Base-by-base conservation (phyloP, 1,140 invertebrate genomes). In the Armadillidium nasatum region DNA sequence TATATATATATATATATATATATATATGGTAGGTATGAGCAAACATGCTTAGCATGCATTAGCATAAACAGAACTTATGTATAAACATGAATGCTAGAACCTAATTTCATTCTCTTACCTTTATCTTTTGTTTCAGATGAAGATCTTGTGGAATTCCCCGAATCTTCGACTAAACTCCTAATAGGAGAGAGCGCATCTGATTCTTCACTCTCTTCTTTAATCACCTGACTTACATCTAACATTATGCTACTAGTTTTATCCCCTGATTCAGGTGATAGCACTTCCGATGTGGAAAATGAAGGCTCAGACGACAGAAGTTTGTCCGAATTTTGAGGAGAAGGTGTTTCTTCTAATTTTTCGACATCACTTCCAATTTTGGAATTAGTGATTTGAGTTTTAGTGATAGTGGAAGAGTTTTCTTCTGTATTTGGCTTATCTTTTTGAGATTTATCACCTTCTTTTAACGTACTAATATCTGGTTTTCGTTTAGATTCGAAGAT, bases 401-500 rank as follows among this genome's bases (percentile, higher is more conserved):
- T 60, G 11, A 7, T 60, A 60, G 33, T 33, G 33, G 33, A 33
- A 33, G 33, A 6, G 33, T 33, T 33, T 33, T 33, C 33, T 1
- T 60, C 50, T 3, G 11, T 60, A 19, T 15, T 60, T 60, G 19
- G 11, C 19, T 60, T 60, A 19, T 60, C 50, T 19, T 60, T 60
- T 60, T 60, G 50, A 1, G 11, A 19, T 60, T 60, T 60, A 19
- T 60, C 19, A 4, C 1, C 50, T 15, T 60, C 50, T 1, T 60
- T 60, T 60, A 60, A 19, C 4, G 50, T 60, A 60, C 50, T 60
- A 4, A 60, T 60, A 60, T 60, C 50, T 15, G 77, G 77, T 73
- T 76, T 78, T 0, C 77, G 50, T 50, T 73, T 76, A 2, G 74
- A 76, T 21, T 78, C 77, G 44, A 60, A 78, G 2, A 78, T 78